Percentiles rank a stretch among this genome's conserved stretches.
These are phyloP conservation scores for Halcyon leucocephala DNA, from an alignment of 2,797 vertebrate genomes.

Conservation along the genomic window DNA sequence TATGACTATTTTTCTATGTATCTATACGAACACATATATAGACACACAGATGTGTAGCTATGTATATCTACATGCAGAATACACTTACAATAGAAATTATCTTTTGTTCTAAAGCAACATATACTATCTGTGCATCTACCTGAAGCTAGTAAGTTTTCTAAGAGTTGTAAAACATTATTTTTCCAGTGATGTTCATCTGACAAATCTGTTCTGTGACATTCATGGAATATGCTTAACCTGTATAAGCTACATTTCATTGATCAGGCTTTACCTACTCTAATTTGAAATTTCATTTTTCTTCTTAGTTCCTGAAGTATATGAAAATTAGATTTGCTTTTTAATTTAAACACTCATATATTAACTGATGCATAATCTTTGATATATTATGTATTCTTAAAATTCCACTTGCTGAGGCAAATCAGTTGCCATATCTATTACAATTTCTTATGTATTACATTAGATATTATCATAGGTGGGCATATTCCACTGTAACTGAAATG, in stretches of 20 bases:
- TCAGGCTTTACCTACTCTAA: background rate
- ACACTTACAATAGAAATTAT: background rate
- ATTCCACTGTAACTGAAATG: background rate
- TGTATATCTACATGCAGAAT: background rate
- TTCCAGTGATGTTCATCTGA: background rate
- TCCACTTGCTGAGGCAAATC: background rate
- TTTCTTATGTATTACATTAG: background rate
- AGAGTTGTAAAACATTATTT: background rate
- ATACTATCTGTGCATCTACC: too few relatives aligned
- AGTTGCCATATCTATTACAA: background rate
- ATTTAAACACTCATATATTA: background rate
- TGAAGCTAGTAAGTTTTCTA: background rate
- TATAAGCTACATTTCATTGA: background rate
- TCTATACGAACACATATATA: fast-evolving
- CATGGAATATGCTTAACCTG: background rate
- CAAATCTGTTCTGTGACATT: background rate
- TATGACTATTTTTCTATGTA: background rate
- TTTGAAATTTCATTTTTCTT: background rate
- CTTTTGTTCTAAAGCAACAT: too few relatives aligned
- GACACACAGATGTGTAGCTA: too few relatives aligned
- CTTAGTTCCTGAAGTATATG: background rate
- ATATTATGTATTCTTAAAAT: background rate
- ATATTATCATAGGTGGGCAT: background rate
- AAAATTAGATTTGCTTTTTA: background rate
- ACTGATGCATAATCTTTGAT: background rate